Percentiles rank a stretch among this genome's conserved stretches.
Conservation (phyloP, 2,113 vertebrate species). For the Cepphus grylle region DNA sequence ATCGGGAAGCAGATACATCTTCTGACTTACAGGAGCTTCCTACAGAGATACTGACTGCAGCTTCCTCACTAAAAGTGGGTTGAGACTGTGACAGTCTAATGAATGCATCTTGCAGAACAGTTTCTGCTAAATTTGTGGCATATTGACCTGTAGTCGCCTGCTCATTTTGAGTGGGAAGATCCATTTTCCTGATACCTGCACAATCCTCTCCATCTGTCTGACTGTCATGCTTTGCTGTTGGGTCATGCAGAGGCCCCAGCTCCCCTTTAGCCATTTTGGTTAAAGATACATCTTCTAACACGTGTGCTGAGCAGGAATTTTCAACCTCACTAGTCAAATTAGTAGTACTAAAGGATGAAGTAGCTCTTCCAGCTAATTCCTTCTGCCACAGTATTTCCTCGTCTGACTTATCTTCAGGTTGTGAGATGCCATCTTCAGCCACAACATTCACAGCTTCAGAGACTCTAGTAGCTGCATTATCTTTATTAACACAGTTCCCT, state of each 20-base stretch:
- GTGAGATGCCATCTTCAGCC: slow-evolving; percentile 45
- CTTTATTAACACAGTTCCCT: slow-evolving; percentile 22
- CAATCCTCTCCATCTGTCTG: background rate
- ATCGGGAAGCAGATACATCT: slow-evolving; percentile 60
- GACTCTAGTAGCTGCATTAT: background rate
- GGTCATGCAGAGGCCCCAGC: background rate
- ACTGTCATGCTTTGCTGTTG: background rate
- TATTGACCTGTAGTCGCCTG: slow-evolving; percentile 82
- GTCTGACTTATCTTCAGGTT: background rate
- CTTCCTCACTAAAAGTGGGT: slow-evolving; percentile 75
- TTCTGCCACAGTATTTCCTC: slow-evolving; percentile 13
- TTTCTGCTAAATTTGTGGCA: slow-evolving; percentile 91
- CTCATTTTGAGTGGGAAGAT: slow-evolving; percentile 5
- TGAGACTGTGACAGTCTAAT: slow-evolving; percentile 90
- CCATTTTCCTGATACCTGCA: background rate
- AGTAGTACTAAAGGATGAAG: background rate
- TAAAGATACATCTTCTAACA: slow-evolving; percentile 12
- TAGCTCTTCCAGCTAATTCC: background rate
- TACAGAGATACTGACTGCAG: slow-evolving; percentile 74
- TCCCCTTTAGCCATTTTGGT: slow-evolving; percentile 40
- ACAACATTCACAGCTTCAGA: slow-evolving; percentile 58
- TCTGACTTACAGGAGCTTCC: slow-evolving; percentile 56
- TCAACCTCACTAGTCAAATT: background rate
- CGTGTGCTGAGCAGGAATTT: background rate
- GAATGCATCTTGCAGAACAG: slow-evolving; percentile 94